Base-by-base conservation (phyloP, 1,140 invertebrate genomes). In the Radopholus similis region DNA sequence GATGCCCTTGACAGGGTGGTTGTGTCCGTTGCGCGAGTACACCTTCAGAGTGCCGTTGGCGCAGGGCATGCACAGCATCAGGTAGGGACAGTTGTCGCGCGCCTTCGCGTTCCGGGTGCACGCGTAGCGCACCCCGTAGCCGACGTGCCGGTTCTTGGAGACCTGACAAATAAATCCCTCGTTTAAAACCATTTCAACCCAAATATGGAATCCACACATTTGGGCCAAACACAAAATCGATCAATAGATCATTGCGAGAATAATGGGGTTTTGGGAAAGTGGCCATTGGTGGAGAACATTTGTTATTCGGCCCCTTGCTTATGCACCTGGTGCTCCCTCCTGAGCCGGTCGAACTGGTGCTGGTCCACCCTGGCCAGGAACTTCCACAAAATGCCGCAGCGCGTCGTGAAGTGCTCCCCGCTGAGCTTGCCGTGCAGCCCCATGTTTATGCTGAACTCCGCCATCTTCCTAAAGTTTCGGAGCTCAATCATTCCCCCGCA, bases 51-150 rank as follows among this genome's bases (percentile, higher is more conserved):
- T 11, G 3, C 56, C 56, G 40, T 58, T 58, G 28, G 21, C 26
- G 37, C 56, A 23, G 15, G 26, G 13, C 9, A 30, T 58, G 40
- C 40, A 21, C 21, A 58, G 9, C 28, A 58, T 15, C 28, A 58
- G 40, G 40, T 58, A 58, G 40, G 56, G 56, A 13, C 56, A 58
- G 37, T 58, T 58, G 40, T 58, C 56, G n/a, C 34, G 35, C 23
- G 30, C 26, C 40, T 58, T 58, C 21, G 56, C 56, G 37, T 58
- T 58, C 26, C 56, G 35, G 37, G 56, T 58, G 23, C 56, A 58
- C 2, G 56, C 56, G 37, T 32, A 58, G 8, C 56, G 34, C 4
- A 58, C 13, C 3, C 56, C 56, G 23, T 58, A 58, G 26, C 34
- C 56, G 23, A 58, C 56, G 40, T 37, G 26, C 37, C 56, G 30